Percentiles rank a stretch among this genome's conserved stretches.
Evolutionary conservation across 1,140 invertebrate genomes (phyloP).

Genomic region (Apis cerana): DNA sequence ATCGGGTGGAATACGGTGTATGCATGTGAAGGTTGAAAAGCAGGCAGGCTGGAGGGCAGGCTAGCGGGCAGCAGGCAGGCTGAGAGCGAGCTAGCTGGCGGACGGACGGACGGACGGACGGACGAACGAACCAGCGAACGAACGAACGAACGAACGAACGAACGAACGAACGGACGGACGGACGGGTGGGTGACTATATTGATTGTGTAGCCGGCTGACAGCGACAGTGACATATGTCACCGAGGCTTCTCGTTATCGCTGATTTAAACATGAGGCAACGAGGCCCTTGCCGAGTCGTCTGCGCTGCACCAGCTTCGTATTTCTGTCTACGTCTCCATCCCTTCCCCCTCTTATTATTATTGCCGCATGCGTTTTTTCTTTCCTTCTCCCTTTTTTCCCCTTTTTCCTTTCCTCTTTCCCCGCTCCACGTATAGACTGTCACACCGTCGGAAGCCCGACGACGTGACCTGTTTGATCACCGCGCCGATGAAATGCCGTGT

Average conservation of each 20-base stretch:
- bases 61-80: conserved; percentile 49
- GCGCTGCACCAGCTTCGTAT: conserved; percentile 71
- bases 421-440: conserved; percentile 51
- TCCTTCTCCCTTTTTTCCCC: neutral
- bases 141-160: conserved; percentile 57
- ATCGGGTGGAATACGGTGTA: conserved; percentile 64
- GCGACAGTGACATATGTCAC: conserved; percentile 82
- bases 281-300: conserved; percentile 73
- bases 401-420: conserved; percentile 1
- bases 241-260: conserved; percentile 81
- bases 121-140: conserved; percentile 36
- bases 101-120: conserved; percentile 35
- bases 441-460: conserved; percentile 51
- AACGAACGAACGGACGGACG: conserved; percentile 49
- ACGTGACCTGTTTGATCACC: conserved; percentile 58
- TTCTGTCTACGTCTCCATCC: conserved; percentile 62
- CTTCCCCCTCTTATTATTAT: conserved; percentile 63
- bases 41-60: conserved; percentile 60
- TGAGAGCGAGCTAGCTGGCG: conserved; percentile 32
- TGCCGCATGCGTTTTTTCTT: conserved; percentile 53
- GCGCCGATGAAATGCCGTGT: conserved; percentile 37
- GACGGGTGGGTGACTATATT: conserved; percentile 71
- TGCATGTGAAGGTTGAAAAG: conserved; percentile 70
- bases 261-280: conserved; percentile 81
- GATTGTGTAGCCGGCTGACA: conserved; percentile 79